Percentiles rank a stretch among this genome's conserved stretches.
phyloP scores from a whole-genome alignment of 2,888 invertebrate species.

The Operophtera brumata region DNA sequence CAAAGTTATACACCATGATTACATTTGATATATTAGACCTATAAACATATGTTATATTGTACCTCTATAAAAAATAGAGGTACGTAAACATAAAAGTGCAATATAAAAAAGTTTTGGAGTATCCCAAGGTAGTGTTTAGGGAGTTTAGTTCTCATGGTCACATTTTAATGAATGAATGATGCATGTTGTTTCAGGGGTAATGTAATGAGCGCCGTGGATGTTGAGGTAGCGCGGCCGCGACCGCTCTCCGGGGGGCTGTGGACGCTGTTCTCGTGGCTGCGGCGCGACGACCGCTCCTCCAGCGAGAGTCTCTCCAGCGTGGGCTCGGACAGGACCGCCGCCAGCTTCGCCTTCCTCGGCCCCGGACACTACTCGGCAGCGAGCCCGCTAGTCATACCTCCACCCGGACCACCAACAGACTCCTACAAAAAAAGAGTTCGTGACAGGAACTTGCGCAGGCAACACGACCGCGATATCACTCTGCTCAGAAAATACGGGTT shows the following conservation, averaged over 20 bases:
- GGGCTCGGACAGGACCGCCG: constrained; percentile 86
- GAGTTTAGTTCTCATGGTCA: not conserved
- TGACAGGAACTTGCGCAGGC: constrained; percentile 80
- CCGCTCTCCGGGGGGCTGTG: constrained; percentile 74
- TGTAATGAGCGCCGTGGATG: constrained; percentile 66
- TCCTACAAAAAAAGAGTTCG: constrained; percentile 82
- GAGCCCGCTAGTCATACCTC: constrained; percentile 66
- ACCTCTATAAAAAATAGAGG: no score
- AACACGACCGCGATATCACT: constrained; percentile 82
- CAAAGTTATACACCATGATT: not conserved
- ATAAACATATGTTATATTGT: no score
- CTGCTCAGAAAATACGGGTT: constrained; percentile 84
- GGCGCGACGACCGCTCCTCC: constrained; percentile 74
- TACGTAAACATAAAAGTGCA: not conserved
- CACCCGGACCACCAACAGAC: constrained; percentile 81
- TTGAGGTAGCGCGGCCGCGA: constrained; percentile 62
- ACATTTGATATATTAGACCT: not conserved
- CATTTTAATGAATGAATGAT: not conserved
- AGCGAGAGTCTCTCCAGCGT: constrained; percentile 83
- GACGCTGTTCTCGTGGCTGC: constrained; percentile 88
- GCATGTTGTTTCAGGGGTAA: constrained; percentile 52
- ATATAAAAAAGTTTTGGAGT: not conserved
- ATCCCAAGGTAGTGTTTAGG: not conserved
- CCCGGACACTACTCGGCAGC: constrained; percentile 76
- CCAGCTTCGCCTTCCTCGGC: constrained; percentile 85